phyloP scores from a whole-genome alignment of 2,113 vertebrate genomes.

The human (Homo sapiens) region DNA sequence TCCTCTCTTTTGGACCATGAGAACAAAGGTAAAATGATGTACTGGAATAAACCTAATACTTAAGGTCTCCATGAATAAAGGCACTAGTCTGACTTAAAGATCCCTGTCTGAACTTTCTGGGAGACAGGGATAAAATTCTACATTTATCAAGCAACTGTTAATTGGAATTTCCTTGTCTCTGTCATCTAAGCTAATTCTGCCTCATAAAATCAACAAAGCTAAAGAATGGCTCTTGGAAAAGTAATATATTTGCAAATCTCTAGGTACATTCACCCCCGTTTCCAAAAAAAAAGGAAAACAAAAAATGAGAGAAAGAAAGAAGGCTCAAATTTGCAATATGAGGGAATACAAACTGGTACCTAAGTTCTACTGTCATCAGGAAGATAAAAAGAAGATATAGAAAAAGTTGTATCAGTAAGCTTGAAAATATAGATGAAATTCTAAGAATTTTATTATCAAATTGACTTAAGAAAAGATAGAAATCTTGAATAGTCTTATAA shows the following conservation, averaged over 20 bases:
- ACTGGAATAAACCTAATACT: not conserved
- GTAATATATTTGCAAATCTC: not conserved
- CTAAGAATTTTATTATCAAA: not conserved
- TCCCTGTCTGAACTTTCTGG: not conserved
- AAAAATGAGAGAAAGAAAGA: not conserved
- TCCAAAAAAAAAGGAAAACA: not conserved
- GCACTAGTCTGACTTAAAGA: not conserved
- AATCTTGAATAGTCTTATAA: not conserved
- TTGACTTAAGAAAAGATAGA: not conserved
- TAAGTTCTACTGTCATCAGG: not conserved
- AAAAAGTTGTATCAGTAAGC: not conserved
- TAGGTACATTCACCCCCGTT: not conserved
- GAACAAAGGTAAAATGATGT: not conserved
- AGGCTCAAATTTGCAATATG: not conserved
- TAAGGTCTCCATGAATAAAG: not conserved
- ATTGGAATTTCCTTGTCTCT: slow-evolving; percentile 13
- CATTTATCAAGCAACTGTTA: not conserved
- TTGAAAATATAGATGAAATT: not conserved
- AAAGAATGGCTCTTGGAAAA: not conserved
- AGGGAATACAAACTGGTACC: not conserved
- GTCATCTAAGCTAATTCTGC: not conserved
- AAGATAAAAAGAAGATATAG: not conserved
- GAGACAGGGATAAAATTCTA: not conserved
- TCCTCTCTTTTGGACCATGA: not conserved
- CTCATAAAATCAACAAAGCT: not conserved